These are phyloP conservation scores for Apis cerana DNA, from an alignment of 1,140 invertebrate species.

Conservation along the genomic window DNA sequence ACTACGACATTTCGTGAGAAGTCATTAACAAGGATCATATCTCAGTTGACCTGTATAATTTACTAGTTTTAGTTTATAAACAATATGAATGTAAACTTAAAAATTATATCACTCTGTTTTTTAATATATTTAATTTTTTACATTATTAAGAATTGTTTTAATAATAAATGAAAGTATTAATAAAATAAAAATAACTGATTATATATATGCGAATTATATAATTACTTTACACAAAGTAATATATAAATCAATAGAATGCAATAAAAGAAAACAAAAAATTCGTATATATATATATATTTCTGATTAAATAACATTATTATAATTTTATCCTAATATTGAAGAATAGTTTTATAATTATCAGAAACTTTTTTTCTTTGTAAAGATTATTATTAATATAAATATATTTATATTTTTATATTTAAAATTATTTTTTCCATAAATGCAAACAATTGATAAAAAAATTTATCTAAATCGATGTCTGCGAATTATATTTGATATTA, in stretches of 20 bases:
- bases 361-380: not conserved
- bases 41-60: conserved; percentile 41
- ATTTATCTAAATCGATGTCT: conserved; percentile 18
- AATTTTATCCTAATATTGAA: not conserved
- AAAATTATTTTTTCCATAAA: conserved; percentile 15
- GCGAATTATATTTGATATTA: conserved; percentile 1
- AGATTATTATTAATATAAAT: not conserved
- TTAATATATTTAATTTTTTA: not conserved
- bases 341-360: not conserved
- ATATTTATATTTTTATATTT: not conserved
- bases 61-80: not conserved
- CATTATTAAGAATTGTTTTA: not conserved
- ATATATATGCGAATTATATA: not conserved
- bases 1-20: conserved; percentile 74
- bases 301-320: not conserved
- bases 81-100: not conserved
- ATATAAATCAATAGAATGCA: not conserved
- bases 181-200: not conserved
- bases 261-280: not conserved
- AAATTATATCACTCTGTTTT: not conserved
- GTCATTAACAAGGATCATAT: conserved; percentile 33
- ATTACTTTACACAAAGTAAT: no score
- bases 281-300: not conserved
- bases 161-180: not conserved
- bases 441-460: conserved; percentile 29